Conservation (phyloP, 2,113 vertebrate genomes). For the Falco punctatus region DNA sequence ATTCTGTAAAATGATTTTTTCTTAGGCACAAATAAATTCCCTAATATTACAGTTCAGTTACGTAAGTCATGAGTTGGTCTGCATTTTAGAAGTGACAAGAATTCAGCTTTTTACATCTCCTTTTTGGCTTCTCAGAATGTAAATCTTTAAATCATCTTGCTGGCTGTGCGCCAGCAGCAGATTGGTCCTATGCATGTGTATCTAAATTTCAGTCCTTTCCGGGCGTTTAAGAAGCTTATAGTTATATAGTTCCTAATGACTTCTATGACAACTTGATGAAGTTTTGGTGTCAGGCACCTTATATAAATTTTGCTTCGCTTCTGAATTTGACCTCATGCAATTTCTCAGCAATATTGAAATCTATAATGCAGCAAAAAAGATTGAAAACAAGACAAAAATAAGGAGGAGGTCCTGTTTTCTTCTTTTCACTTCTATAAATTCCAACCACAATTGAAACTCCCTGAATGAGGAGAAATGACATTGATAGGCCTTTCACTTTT, state of each 20-base stretch:
- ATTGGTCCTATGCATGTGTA: background rate
- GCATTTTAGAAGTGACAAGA: background rate
- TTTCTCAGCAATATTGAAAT: background rate
- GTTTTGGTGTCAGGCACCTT: conserved; percentile 31
- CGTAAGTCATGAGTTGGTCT: background rate
- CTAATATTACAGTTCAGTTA: background rate
- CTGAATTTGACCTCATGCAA: background rate
- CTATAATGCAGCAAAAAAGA: background rate
- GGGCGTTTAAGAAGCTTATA: conserved; percentile 49
- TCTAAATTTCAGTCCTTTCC: conserved; percentile 5
- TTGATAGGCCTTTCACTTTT: background rate
- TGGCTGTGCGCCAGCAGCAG: background rate
- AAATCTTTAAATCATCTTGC: conserved; percentile 46
- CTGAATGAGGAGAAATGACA: background rate
- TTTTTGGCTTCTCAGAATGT: background rate
- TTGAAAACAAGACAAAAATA: background rate
- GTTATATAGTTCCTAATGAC: conserved; percentile 19
- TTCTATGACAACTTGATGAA: conserved; percentile 21
- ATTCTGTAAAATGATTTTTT: background rate
- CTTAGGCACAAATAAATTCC: background rate
- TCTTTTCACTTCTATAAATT: background rate
- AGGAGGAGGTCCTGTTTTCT: background rate
- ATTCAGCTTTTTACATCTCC: background rate
- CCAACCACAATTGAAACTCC: background rate
- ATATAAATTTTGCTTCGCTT: background rate